Conservation (phyloP, 2,888 invertebrate species). For the Pollenia amentaria region DNA sequence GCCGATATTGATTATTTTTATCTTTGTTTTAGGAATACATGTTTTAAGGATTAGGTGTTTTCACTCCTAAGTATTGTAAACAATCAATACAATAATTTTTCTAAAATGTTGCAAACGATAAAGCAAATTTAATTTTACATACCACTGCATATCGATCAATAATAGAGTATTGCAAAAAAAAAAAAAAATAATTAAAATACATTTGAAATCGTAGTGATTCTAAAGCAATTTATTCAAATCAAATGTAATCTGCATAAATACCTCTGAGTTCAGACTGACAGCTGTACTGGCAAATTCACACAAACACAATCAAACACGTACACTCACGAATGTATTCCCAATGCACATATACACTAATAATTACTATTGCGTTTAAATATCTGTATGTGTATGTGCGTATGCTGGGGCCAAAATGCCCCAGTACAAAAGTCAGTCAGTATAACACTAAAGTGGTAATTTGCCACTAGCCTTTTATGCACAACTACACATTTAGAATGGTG, state of each 20-base stretch:
- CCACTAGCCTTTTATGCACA: conserved; percentile 53
- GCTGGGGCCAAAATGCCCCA: conserved; percentile 42
- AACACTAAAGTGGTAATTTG: conserved; percentile 60
- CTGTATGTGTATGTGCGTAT: neutral
- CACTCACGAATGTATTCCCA: neutral
- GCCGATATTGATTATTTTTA: no score
- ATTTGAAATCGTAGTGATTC: conserved; percentile 57
- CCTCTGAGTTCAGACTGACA: conserved; percentile 62
- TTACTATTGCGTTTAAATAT: conserved; percentile 22
- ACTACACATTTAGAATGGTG: conserved; percentile 2
- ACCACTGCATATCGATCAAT: conserved; percentile 5
- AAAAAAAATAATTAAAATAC: conserved; percentile 55
- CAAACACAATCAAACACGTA: neutral
- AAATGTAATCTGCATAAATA: conserved; percentile 69
- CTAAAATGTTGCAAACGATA: neutral
- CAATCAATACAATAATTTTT: no score
- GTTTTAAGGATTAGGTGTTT: no score
- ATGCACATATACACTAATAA: conserved; percentile 43
- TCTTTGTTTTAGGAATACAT: no score
- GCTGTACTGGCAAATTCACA: conserved; percentile 36
- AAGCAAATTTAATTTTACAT: conserved; percentile 11
- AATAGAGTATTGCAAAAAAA: neutral
- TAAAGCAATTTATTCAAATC: conserved; percentile 71
- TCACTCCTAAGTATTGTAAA: no score
- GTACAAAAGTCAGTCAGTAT: conserved; percentile 57